These are phyloP conservation scores for Epistrophe eligans DNA, from an alignment of 2,888 invertebrate genomes.

Conservation along the genomic window DNA sequence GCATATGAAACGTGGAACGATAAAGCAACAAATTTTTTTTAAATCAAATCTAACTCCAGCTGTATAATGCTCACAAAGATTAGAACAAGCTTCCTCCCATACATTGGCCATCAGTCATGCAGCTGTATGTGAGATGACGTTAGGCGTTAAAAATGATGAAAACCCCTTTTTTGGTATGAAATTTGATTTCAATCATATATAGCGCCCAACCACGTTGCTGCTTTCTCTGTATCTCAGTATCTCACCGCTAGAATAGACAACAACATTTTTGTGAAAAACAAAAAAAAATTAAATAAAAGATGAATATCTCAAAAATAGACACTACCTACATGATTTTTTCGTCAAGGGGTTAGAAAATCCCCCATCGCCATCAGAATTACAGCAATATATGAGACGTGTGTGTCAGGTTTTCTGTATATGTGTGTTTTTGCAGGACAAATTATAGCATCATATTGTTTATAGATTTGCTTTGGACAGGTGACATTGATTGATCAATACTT, in stretches of 20 bases:
- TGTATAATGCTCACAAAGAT: slow-evolving; percentile 35
- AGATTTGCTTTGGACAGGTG: slow-evolving; percentile 81
- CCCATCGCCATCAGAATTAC: no score
- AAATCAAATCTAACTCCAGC: slow-evolving; percentile 54
- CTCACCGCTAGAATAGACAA: not conserved
- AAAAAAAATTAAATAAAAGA: slow-evolving; percentile 40
- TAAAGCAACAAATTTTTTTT: slow-evolving; percentile 14
- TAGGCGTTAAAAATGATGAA: slow-evolving; percentile 52
- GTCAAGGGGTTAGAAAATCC: slow-evolving; percentile 25
- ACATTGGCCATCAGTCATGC: slow-evolving; percentile 65
- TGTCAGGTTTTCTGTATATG: not conserved
- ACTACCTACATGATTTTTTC: slow-evolving; percentile 36
- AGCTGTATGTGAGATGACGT: not conserved
- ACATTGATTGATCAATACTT: slow-evolving; percentile 83
- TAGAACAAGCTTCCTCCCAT: slow-evolving; percentile 31
- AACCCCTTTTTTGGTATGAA: slow-evolving; percentile 60
- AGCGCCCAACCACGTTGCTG: slow-evolving; percentile 34
- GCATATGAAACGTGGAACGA: slow-evolving; percentile 31
- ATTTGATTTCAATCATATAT: slow-evolving; percentile 72
- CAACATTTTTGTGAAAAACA: not conserved
- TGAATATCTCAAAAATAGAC: slow-evolving; percentile 63
- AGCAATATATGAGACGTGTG: not conserved
- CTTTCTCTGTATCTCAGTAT: not conserved
- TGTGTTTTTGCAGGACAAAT: slow-evolving; percentile 54
- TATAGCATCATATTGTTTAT: slow-evolving; percentile 82